Conservation (phyloP, 2,113 vertebrate genomes). For the Holacanthus passer region DNA sequence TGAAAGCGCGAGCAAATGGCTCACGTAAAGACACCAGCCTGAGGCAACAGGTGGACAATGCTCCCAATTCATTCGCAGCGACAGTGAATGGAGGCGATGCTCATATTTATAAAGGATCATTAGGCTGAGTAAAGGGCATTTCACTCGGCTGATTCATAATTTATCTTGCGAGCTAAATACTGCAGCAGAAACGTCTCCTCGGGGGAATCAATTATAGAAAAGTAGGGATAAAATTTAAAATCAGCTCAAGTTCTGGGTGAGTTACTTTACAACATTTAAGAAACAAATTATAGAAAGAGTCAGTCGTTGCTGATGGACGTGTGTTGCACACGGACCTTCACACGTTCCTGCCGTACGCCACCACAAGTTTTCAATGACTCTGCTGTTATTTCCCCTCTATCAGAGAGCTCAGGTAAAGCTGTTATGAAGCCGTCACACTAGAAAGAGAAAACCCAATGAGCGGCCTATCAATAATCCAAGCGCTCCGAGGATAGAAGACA, state of each 20-base stretch:
- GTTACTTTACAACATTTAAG: background rate
- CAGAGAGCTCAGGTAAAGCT: constrained; percentile 24
- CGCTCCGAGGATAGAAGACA: constrained; percentile 24
- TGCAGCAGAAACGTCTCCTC: background rate
- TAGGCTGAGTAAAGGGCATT: constrained; percentile 16
- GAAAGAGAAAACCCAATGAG: constrained; percentile 54
- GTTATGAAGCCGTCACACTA: constrained; percentile 50
- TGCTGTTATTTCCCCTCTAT: background rate
- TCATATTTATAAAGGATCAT: constrained; percentile 35
- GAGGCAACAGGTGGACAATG: constrained; percentile 48
- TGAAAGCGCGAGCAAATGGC: constrained; percentile 11
- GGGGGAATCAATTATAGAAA: constrained; percentile 20
- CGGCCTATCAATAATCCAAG: constrained; percentile 59
- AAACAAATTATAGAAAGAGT: background rate
- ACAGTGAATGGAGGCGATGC: constrained; percentile 27
- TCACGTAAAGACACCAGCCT: constrained; percentile 2
- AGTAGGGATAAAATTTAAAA: constrained; percentile 2
- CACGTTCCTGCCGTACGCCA: background rate
- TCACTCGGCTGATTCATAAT: constrained; percentile 40
- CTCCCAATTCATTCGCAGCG: constrained; percentile 27
- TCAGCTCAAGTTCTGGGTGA: background rate
- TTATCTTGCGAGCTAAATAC: constrained; percentile 38
- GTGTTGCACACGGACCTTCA: background rate
- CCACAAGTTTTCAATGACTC: background rate
- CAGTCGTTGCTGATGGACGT: background rate